Percentiles rank a stretch among this genome's conserved stretches.
Evolutionary conservation across 2,888 invertebrate species (phyloP).

Genomic region (Pantelozetes paolii): DNA sequence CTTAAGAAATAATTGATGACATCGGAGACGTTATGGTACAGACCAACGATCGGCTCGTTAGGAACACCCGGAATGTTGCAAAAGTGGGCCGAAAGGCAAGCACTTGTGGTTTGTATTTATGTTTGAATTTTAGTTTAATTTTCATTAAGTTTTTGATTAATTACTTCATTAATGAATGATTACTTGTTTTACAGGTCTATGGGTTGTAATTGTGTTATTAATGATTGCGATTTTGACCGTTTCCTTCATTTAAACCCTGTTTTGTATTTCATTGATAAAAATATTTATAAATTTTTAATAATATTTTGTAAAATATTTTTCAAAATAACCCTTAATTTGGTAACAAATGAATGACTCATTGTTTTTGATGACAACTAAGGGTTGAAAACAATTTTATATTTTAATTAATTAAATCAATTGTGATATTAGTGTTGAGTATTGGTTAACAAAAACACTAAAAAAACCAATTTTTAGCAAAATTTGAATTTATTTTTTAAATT

Average conservation of each 20-base stretch:
- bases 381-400: no score
- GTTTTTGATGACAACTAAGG: no score
- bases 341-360: no score
- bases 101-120: constrained; percentile 61
- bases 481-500: no score
- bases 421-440: no score
- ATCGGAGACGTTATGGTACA: constrained; percentile 67
- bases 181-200: constrained; percentile 60
- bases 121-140: constrained; percentile 22
- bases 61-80: constrained; percentile 64
- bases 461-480: no score
- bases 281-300: no score
- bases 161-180: not conserved
- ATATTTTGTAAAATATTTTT: no score
- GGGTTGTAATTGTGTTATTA: constrained; percentile 66
- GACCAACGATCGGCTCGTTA: constrained; percentile 64
- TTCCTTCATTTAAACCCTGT: constrained; percentile 52
- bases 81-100: constrained; percentile 65
- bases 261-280: not conserved
- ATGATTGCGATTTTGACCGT: constrained; percentile 65
- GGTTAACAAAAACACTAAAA: no score
- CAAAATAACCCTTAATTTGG: no score
- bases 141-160: constrained; percentile 17
- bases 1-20: constrained; percentile 55
- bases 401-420: no score